Percentiles rank a stretch among this genome's conserved stretches.
Evolutionary conservation across 1,140 invertebrate genomes (phyloP).

Genomic region (Luehdorfia chinensis): DNA sequence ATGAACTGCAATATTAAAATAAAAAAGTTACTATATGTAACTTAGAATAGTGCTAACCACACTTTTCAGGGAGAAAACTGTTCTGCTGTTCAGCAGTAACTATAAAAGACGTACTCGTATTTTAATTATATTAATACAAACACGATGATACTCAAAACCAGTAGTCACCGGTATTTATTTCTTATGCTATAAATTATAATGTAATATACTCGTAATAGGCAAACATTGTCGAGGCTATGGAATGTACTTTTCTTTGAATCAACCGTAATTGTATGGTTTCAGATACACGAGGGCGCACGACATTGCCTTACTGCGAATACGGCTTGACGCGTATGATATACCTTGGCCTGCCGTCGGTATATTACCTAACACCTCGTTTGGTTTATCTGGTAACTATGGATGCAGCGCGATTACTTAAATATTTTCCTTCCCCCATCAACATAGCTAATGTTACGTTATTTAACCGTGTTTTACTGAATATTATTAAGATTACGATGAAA

Average conservation of each 20-base stretch:
- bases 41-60: too few species aligned
- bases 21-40: too few species aligned
- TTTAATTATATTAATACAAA: too few species aligned
- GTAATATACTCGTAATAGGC: too few species aligned
- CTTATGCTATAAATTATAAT: too few species aligned
- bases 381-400: constrained; percentile 48
- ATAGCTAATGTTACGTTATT: neutral
- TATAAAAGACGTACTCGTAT: too few species aligned
- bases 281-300: constrained; percentile 57
- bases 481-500: too few species aligned
- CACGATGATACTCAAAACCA: too few species aligned
- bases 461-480: neutral
- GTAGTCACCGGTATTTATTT: too few species aligned
- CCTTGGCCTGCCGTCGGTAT: constrained; percentile 37
- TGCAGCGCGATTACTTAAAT: neutral
- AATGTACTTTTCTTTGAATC: constrained; percentile 3
- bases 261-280: constrained; percentile 42
- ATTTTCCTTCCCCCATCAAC: neutral
- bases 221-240: constrained; percentile 17
- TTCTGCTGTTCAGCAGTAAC: too few species aligned
- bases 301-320: constrained; percentile 48
- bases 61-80: too few species aligned
- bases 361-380: constrained; percentile 54
- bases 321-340: constrained; percentile 36
- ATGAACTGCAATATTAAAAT: too few species aligned